Base-by-base conservation (phyloP, 35 echinoderm and acorn worm genomes). In the Holothuria glaberrima region DNA sequence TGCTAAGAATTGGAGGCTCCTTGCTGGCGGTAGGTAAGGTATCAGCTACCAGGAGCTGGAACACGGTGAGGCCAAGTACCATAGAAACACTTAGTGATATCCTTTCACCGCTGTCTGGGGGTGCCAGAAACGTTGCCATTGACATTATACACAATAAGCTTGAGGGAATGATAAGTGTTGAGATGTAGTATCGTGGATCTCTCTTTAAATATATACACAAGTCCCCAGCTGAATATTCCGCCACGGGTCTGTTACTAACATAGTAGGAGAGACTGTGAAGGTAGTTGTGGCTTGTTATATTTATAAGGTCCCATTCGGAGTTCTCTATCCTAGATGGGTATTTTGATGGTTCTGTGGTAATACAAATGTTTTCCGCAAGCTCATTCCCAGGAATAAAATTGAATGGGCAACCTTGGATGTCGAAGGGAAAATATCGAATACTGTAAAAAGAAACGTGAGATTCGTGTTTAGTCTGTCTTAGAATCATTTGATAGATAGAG, bases 391-490 rank as follows among this genome's bases (percentile, higher is more conserved):
- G 17, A 28, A 25, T 5, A 25, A 48, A 78, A n/a, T 10, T 9
- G 41, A 78, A 78, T 7, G 41, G 21, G 33, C 74, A 78, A 27
- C 6, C 16, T 48, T 78, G 74, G 9, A 18, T 48, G 44, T 78
- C 74, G n/a, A 78, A 78, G 6, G 74, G 74, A 78, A 78, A 78
- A 16, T 78, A 78, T 48, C 38, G 44, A 33, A 50, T 48, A 21
- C 74, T 78, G 74, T 41, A 16, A 41, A 78, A 19, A 74, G 6
- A 13, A 35, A 54, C 3, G 50, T 4, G 13, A 54, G 5, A 54
- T 5, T 14, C 50, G 16, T 14, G 50, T 17, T 54, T 41, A 41
- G 36, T 0, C 12, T 9, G 0, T 54, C 0, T 54, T 54, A 17
- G 3, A 54, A 54, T 12, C 13, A 17, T 14, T n/a, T 54, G 50